Base-by-base conservation (phyloP, 2,888 invertebrate genomes). In the Alentia gelatinosa region DNA sequence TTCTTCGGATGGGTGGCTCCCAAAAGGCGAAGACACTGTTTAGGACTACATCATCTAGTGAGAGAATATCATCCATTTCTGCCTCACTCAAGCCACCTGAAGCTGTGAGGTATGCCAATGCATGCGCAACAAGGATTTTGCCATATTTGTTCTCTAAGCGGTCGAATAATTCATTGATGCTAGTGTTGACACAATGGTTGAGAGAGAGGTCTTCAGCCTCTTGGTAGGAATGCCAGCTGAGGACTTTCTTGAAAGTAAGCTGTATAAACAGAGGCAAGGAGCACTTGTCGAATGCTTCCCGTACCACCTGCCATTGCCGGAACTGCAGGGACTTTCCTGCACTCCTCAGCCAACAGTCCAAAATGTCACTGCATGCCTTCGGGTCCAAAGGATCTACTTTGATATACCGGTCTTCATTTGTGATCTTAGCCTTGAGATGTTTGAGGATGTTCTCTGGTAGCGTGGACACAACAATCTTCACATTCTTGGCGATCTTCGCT, bases 331-430 rank as follows among this genome's bases (percentile, higher is more conserved):
- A 50, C 30, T 90, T 79, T 23, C 74, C 50, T 23, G 26, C 50
- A 5, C 91, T 74, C 23, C 42, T 23, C 40, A 92, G 30, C 68
- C 68, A 84, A 35, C 19, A n/a, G 35, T 74, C 74, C 19, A 91
- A 7, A 12, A 92, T 88, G 26, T 90, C 56, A 19, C 15, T n/a
- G 56, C 92, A 92, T 12, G 40, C 37, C n/a, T 90, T 56, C 1
- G 99, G 96, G 4, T 93, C 92, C 39, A 93, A 86, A 15, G 98
- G 98, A 4, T 97, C 98, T 0, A 99, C 98, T 96, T 98, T 98
- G 23, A 99, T 97, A 94, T 99, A 99, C 95, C 98, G 98, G 89
- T 99, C 98, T 98, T 99, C 98, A 91, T 98, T 97, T 19, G 98
- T 97, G 0, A 98, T 96, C 0, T 91, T 90, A 23, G 90, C 42